These are phyloP conservation scores for Shinisaurus crocodilurus DNA, from an alignment of 2,113 vertebrate genomes.

Conservation along the genomic window DNA sequence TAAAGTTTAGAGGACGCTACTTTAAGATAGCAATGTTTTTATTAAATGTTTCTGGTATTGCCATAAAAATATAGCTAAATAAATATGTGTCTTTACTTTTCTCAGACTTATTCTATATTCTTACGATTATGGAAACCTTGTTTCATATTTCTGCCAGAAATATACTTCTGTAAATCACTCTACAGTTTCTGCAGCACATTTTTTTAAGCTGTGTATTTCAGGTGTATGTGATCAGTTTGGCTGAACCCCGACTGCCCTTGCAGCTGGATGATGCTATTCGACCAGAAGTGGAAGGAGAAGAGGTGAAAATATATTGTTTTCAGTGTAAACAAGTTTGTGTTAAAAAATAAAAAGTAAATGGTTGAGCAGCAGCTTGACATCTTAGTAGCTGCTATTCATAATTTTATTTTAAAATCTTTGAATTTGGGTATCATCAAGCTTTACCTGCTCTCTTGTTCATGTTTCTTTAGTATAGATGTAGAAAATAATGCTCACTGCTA, in stretches of 20 bases:
- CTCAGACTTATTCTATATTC: constrained; percentile 19
- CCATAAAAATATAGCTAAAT: constrained; percentile 31
- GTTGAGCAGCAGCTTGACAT: constrained; percentile 14
- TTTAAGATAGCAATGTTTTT: constrained; percentile 36
- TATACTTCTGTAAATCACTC: constrained; percentile 49
- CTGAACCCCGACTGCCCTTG: constrained; percentile 92
- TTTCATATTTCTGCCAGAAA: constrained; percentile 69
- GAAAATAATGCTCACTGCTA: background rate
- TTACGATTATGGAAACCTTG: constrained; percentile 62
- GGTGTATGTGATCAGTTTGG: constrained; percentile 96
- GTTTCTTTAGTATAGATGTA: background rate
- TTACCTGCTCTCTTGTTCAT: background rate
- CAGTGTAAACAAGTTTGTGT: constrained; percentile 30
- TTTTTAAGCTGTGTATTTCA: constrained; percentile 78
- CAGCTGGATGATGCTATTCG: constrained; percentile 95
- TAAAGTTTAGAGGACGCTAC: background rate
- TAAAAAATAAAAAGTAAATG: constrained; percentile 19
- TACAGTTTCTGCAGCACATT: constrained; percentile 52
- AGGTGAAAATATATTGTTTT: constrained; percentile 82
- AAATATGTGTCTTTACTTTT: constrained; percentile 8
- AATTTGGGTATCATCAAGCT: constrained; percentile 6
- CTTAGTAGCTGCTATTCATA: background rate
- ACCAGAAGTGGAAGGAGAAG: constrained; percentile 93
- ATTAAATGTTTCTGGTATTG: constrained; percentile 17
- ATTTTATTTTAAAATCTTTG: constrained; percentile 23